Conservation (phyloP, 2,888 invertebrate genomes). For the Mesorhabditis belari region DNA sequence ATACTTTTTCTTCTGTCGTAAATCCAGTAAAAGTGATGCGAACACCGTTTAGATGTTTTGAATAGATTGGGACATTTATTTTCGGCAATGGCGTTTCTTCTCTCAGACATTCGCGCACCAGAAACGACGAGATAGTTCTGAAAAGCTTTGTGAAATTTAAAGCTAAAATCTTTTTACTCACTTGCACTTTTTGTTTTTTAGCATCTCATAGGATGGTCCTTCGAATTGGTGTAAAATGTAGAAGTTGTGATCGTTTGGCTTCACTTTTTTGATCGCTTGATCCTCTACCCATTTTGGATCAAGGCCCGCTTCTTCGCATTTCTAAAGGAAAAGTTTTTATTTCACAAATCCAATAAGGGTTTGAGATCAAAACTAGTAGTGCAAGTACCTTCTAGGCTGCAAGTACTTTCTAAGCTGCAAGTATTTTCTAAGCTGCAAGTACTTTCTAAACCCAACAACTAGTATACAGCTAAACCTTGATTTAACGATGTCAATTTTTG, state of each 20-base stretch:
- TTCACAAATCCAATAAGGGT: no score
- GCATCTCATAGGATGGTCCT: not conserved
- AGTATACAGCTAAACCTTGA: no score
- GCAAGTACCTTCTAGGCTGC: no score
- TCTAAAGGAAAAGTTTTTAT: not conserved
- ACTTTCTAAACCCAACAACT: no score
- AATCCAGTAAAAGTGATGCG: not conserved
- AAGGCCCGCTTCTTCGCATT: not conserved
- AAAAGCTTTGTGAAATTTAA: not conserved
- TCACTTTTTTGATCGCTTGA: not conserved
- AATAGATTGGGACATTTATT: not conserved
- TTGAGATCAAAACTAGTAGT: no score
- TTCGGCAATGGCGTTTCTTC: not conserved
- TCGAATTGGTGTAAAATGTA: not conserved
- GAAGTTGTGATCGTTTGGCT: not conserved
- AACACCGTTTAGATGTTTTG: not conserved
- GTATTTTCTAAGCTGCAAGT: no score
- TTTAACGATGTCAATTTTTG: no score
- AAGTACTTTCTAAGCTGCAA: no score
- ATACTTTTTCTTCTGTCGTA: not conserved
- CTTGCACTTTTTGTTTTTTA: not conserved
- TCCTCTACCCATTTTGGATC: not conserved
- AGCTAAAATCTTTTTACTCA: not conserved
- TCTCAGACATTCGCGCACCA: not conserved
- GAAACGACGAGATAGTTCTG: not conserved